phyloP scores from a whole-genome alignment of 1,140 invertebrate species.

The Lycorma delicatula region DNA sequence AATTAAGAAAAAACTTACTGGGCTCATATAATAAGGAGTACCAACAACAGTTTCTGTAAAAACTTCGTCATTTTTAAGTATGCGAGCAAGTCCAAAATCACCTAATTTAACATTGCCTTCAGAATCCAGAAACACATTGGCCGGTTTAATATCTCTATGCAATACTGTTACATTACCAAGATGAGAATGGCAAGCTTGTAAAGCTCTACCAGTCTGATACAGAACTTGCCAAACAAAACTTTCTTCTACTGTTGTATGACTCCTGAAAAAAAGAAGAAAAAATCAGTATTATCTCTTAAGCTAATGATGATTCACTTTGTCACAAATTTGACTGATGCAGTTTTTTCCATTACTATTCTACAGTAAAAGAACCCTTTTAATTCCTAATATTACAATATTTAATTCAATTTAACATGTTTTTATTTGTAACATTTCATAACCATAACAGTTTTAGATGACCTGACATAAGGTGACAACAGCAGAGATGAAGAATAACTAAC shows the following conservation, averaged over 20 bases:
- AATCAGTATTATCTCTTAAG: too few species aligned
- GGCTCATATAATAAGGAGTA: constrained; percentile 77
- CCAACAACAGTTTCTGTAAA: constrained; percentile 62
- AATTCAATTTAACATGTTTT: too few species aligned
- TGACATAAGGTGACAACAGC: too few species aligned
- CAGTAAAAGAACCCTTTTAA: too few species aligned
- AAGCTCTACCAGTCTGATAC: constrained; percentile 59
- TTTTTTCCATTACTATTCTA: too few species aligned
- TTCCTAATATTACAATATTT: too few species aligned
- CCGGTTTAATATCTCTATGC: constrained; percentile 60
- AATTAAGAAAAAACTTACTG: constrained; percentile 46
- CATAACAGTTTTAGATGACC: too few species aligned
- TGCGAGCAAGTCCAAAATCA: constrained; percentile 63
- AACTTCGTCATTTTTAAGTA: constrained; percentile 43
- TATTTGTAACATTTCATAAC: too few species aligned
- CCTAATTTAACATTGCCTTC: constrained; percentile 65
- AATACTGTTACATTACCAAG: constrained; percentile 25
- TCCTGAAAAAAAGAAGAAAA: constrained; percentile 17
- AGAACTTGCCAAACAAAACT: constrained; percentile 73
- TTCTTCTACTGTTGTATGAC: constrained; percentile 47
- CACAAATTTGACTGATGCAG: too few species aligned
- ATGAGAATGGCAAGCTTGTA: constrained; percentile 43
- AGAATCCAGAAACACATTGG: constrained; percentile 69
- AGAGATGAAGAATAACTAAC: too few species aligned
- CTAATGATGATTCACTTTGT: too few species aligned